Percentiles rank a stretch among this genome's conserved stretches.
Evolutionary conservation across 2,113 vertebrate genomes (phyloP).

Genomic region (Platichthys flesus): DNA sequence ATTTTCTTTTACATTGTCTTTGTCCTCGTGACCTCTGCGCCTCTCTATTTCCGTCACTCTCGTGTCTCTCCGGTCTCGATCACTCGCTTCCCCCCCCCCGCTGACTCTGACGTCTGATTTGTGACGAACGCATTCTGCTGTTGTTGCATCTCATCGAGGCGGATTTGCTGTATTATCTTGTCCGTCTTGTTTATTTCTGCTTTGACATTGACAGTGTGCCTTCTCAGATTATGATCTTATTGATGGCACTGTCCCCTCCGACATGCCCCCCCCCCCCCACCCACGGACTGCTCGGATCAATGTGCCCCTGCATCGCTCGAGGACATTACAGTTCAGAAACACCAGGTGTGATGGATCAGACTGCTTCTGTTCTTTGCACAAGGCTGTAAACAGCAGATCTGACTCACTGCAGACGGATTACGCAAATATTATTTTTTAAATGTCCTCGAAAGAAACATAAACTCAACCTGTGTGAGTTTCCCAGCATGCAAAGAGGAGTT

Average conservation of each 20-base stretch:
- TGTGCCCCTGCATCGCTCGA: conserved; percentile 54
- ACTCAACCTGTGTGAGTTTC: conserved; percentile 5
- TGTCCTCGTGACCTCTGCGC: conserved; percentile 26
- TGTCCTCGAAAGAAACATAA: conserved; percentile 1
- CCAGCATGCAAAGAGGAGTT: background rate
- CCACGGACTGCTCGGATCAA: conserved; percentile 12
- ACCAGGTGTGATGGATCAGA: conserved; percentile 26
- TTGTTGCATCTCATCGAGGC: conserved; percentile 17
- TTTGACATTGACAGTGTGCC: conserved; percentile 63
- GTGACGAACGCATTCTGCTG: conserved; percentile 44
- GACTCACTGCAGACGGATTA: conserved; percentile 8
- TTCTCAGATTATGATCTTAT: conserved; percentile 67
- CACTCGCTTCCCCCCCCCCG: conserved; percentile 4
- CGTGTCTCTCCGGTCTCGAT: conserved; percentile 48
- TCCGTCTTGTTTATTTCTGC: conserved; percentile 62
- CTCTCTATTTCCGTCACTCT: conserved; percentile 51
- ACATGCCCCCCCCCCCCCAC: conserved; percentile 42
- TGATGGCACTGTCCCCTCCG: conserved; percentile 53
- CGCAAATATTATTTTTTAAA: background rate
- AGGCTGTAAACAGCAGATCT: conserved; percentile 12
- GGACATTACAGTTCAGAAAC: conserved; percentile 59
- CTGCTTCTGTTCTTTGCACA: conserved; percentile 7
- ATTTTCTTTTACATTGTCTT: conserved; percentile 53
- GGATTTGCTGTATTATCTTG: conserved; percentile 31
- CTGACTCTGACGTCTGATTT: conserved; percentile 39